Conservation (phyloP, 2,888 invertebrate species). For the Pristionchus entomophagus region DNA sequence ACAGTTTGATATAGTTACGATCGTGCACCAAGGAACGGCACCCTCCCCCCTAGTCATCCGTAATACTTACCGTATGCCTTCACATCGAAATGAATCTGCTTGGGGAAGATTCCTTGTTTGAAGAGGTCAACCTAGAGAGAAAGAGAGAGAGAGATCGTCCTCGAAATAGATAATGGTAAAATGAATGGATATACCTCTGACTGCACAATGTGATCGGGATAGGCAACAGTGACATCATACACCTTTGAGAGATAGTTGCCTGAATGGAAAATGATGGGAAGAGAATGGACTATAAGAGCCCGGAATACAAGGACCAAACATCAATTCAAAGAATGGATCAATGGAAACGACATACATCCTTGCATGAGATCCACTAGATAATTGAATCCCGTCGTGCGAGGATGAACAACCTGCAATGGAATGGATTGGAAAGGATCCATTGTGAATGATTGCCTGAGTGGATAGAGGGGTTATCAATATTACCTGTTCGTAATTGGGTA, state of each 20-base stretch:
- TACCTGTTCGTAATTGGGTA: constrained; percentile 45
- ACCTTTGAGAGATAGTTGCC: constrained; percentile 76
- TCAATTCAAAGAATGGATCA: background rate
- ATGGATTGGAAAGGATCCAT: background rate
- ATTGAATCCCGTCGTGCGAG: constrained; percentile 86
- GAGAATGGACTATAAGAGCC: too few relatives aligned
- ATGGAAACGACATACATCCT: constrained; percentile 76
- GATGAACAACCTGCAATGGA: constrained; percentile 84
- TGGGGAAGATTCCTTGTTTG: constrained; percentile 83
- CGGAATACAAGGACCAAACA: too few relatives aligned
- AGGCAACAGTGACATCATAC: constrained; percentile 87
- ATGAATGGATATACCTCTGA: constrained; percentile 80
- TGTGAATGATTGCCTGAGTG: background rate
- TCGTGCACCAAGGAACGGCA: too few relatives aligned
- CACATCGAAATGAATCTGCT: constrained; percentile 83
- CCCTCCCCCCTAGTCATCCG: too few relatives aligned
- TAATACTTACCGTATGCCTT: constrained; percentile 36
- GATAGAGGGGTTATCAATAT: too few relatives aligned
- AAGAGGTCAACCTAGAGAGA: constrained; percentile 79
- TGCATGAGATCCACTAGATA: constrained; percentile 78
- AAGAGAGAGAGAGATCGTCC: background rate
- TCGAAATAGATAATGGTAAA: too few relatives aligned
- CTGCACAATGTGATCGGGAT: constrained; percentile 84
- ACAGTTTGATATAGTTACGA: too few relatives aligned
- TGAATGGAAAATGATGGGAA: constrained; percentile 19